Evolutionary conservation across 1,140 invertebrate species (phyloP), one percentile per base, ranked within the genome.

Genomic region (Brachystomella parvula): DNA sequence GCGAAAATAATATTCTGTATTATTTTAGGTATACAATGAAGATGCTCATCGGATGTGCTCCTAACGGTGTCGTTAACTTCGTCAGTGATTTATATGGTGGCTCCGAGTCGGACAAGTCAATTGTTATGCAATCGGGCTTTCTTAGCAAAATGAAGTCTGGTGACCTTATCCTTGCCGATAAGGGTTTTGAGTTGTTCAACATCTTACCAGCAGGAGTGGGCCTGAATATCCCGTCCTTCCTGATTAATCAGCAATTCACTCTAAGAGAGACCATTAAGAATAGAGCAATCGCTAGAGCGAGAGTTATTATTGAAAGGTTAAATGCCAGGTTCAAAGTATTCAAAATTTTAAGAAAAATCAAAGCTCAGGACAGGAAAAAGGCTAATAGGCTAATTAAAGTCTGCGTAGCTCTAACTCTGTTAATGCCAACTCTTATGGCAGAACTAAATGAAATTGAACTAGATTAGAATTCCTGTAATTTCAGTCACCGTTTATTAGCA

Each of bases 251-350:
- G 2, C 57, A 59, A 30, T 59, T 59, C 30, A 28, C 57, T 2
- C 57, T 26, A 26, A 26, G 17, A 2, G 57, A 59, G 30, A 30
- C 29, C 29, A 24, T 26, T 19, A 24, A 30, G 19, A 59, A 59
- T n/a, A 59, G 29, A 30, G 6, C 9, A 59, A 26, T 26, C 19
- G 57, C 57, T 9, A 6, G 9, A 28, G 57, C 57, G 2, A 15
- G 57, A 59, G 28, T 59, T 28, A 59, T 59, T 28, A 59, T 59
- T 59, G 57, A 59, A 59, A 15, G 57, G n/a, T 29, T 59, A 30
- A 59, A 26, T 26, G 57, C 24, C 2, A 59, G 57, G 30, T 12
- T 59, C n/a, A 59, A 29, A 59, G n/a, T 30, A 28, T 59, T 28
- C 28, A 59, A 59, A 59, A 59, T 59, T 30, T 59, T 59, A 30